Percentiles rank a stretch among this genome's conserved stretches.
Evolutionary conservation across 1,140 invertebrate species (phyloP).

Genomic region (Araneus ventricosus): DNA sequence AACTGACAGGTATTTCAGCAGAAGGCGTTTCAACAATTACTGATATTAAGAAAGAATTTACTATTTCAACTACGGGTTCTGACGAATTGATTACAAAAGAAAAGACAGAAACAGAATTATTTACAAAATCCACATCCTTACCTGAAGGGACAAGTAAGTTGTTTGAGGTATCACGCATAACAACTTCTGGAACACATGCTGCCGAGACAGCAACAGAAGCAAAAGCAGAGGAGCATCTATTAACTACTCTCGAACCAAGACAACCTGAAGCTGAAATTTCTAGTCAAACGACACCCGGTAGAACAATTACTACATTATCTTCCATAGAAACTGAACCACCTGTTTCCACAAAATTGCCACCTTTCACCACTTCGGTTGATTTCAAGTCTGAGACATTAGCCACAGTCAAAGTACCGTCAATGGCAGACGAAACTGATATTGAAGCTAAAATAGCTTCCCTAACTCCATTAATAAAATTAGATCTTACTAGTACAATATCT

Average conservation of each 20-base stretch:
- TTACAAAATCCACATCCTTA: neutral
- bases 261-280: neutral
- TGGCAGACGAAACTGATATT: neutral
- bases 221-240: neutral
- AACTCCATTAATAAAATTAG: slow-evolving; percentile 3
- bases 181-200: neutral
- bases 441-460: neutral
- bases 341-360: neutral
- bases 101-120: neutral
- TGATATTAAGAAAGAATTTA: neutral
- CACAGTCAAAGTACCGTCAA: neutral
- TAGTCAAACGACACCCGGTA: neutral
- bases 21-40: neutral
- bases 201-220: neutral
- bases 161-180: neutral
- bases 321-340: neutral
- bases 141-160: neutral
- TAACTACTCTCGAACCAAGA: neutral
- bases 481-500: slow-evolving; percentile 7
- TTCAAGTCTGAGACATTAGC: neutral
- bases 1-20: neutral
- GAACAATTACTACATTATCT: neutral
- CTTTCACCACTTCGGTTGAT: neutral
- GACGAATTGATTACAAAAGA: neutral
- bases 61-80: neutral